Evolutionary conservation across 2,113 vertebrate species (phyloP).

Genomic region (Alectura lathami): DNA sequence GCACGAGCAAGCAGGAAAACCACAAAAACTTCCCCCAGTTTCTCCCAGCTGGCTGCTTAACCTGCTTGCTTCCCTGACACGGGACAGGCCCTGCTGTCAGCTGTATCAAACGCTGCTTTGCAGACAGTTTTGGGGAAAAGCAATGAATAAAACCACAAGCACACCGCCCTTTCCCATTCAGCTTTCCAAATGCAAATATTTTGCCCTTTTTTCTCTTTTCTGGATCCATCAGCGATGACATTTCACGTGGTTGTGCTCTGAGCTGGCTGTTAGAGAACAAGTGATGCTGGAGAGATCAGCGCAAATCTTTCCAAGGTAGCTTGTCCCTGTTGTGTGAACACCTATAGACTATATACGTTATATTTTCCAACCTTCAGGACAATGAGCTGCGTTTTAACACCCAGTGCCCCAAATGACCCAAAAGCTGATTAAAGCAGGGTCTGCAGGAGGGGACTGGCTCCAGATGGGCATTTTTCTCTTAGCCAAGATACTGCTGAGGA

Average conservation of each 20-base stretch:
- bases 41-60: neutral
- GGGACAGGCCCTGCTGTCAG: neutral
- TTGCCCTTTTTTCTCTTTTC: neutral
- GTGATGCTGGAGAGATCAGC: neutral
- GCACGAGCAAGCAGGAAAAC: neutral
- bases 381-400: neutral
- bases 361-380: neutral
- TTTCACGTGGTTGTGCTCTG: fast-evolving
- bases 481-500: neutral
- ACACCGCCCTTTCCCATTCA: neutral
- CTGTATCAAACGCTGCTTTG: neutral
- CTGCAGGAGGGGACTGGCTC: neutral
- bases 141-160: too few relatives aligned
- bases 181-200: neutral
- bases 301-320: neutral
- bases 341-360: fast-evolving
- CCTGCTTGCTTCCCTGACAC: neutral
- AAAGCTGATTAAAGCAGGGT: neutral
- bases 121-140: neutral
- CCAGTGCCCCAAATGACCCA: neutral
- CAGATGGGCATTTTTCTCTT: neutral
- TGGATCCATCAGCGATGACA: fast-evolving
- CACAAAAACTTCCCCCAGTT: neutral
- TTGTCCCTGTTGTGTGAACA: neutral
- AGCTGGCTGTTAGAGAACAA: neutral